phyloP scores from a whole-genome alignment of 2,113 vertebrate species.

The Gymnarchus niloticus region DNA sequence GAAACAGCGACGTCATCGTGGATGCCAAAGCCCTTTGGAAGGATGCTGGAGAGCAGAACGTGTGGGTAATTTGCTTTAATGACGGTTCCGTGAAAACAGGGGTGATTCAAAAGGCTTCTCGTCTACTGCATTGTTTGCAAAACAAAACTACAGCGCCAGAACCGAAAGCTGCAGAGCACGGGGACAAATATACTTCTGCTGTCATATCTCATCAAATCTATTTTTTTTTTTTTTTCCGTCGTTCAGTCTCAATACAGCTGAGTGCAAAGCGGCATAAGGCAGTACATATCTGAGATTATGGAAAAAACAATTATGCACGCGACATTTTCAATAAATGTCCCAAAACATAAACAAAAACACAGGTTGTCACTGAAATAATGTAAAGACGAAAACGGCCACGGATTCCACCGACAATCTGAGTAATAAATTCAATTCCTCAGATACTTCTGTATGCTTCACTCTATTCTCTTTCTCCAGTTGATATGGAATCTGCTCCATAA shows the following conservation, averaged over 20 bases:
- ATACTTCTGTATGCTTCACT: background rate
- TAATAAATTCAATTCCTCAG: background rate
- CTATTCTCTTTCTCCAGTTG: background rate
- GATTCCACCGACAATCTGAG: background rate
- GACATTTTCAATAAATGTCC: background rate
- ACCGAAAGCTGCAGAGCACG: background rate
- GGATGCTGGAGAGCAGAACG: background rate
- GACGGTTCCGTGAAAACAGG: background rate
- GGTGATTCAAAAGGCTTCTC: background rate
- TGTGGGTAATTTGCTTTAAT: background rate
- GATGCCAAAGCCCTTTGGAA: background rate
- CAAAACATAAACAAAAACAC: background rate
- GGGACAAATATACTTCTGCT: background rate
- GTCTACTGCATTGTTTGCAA: background rate
- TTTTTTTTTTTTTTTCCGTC: background rate
- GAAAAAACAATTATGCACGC: background rate
- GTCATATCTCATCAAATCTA: background rate
- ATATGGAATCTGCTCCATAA: background rate
- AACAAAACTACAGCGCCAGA: background rate
- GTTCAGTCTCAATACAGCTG: background rate
- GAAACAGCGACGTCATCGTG: slow-evolving; percentile 2
- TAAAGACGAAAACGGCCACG: background rate
- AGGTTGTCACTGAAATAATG: background rate
- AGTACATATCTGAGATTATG: background rate
- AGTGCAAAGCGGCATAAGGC: background rate